Conservation (phyloP, 1,140 invertebrate genomes). For the Eufriesea mexicana region DNA sequence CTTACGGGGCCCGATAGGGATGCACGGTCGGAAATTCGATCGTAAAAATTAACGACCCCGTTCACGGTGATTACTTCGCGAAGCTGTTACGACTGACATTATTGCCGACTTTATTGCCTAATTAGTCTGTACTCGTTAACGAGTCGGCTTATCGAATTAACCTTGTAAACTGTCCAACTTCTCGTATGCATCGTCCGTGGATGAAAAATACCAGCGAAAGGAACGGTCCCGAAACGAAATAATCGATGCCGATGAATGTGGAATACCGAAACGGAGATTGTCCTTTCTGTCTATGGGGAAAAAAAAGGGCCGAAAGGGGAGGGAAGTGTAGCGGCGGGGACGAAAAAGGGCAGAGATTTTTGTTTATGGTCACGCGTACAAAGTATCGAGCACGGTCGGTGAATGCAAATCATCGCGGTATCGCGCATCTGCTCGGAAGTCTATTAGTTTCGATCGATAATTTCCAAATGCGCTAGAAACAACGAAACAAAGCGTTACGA, state of each 20-base stretch:
- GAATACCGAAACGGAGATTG: background rate
- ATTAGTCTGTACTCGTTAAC: constrained; percentile 29
- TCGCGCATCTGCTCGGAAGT: too few relatives aligned
- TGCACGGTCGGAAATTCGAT: constrained; percentile 3
- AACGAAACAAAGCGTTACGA: background rate
- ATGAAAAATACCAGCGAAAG: background rate
- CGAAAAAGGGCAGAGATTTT: constrained; percentile 36
- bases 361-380: constrained; percentile 10
- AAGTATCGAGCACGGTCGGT: background rate
- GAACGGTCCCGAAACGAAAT: background rate
- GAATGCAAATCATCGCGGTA: background rate
- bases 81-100: constrained; percentile 23
- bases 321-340: too few relatives aligned
- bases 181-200: background rate
- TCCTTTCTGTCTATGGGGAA: background rate
- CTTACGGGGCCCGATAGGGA: background rate
- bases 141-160: constrained; percentile 20
- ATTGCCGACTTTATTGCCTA: constrained; percentile 28
- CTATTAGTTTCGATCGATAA: background rate
- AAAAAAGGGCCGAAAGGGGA: too few relatives aligned
- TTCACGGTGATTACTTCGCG: constrained; percentile 14
- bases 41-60: constrained; percentile 24
- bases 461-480: background rate
- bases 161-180: background rate
- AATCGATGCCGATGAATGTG: constrained; percentile 3